phyloP scores from a whole-genome alignment of 64 coral and sea anemone species.

The Porites australiensis region DNA sequence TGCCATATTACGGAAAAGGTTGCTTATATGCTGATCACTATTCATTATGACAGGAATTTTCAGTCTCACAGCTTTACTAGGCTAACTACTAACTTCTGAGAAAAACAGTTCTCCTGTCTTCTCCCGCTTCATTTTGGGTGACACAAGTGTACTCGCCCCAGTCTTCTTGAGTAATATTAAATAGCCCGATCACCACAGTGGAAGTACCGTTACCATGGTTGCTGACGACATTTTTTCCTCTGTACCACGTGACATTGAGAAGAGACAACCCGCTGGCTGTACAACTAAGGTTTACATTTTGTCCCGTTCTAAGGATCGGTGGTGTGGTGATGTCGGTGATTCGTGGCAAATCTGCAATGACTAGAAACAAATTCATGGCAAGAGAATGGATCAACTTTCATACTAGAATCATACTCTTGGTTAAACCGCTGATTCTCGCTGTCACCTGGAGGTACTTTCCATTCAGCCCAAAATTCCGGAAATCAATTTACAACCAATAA shows the following conservation, averaged over 20 bases:
- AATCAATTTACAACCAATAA: too few species aligned
- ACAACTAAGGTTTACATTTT: neutral
- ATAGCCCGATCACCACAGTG: neutral
- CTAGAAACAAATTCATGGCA: neutral
- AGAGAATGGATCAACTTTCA: too few species aligned
- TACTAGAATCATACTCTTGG: too few species aligned
- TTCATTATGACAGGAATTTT: too few species aligned
- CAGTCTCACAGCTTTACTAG: too few species aligned
- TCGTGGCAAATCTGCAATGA: neutral
- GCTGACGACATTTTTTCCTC: neutral
- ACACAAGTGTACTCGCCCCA: neutral
- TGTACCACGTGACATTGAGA: too few species aligned
- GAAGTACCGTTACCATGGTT: neutral
- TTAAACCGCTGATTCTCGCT: too few species aligned
- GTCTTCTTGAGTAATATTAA: neutral
- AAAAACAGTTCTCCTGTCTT: neutral
- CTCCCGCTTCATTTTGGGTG: neutral
- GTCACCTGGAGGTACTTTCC: too few species aligned
- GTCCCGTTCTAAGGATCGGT: conserved; percentile 11
- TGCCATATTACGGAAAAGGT: too few species aligned
- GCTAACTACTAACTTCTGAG: conserved; percentile 11
- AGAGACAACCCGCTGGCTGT: neutral
- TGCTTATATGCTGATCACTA: too few species aligned
- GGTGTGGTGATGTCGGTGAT: neutral
- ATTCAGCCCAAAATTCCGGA: too few species aligned